phyloP scores from a whole-genome alignment of 2,113 vertebrate genomes.

The Nannospalax galili region DNA sequence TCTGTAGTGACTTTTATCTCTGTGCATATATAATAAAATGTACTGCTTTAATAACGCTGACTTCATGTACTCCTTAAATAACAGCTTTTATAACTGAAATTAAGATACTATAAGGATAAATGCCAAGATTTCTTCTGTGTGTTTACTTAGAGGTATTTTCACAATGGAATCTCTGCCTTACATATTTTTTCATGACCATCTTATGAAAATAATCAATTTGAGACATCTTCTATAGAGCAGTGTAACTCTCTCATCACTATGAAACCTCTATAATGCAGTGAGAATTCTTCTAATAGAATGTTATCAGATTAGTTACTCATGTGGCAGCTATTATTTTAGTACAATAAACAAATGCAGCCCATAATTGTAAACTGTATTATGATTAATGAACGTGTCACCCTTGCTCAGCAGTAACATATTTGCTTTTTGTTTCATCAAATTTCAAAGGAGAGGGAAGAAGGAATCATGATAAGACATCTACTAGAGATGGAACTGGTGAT shows the following conservation, averaged over 20 bases:
- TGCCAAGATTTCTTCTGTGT: conserved; percentile 8
- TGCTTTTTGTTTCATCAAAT: conserved; percentile 69
- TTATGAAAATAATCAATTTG: background rate
- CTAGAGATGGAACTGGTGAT: conserved; percentile 32
- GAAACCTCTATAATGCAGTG: conserved; percentile 42
- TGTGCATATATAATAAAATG: background rate
- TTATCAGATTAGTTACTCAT: conserved; percentile 69
- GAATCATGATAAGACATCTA: conserved; percentile 27
- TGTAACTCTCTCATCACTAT: background rate
- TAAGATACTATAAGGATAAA: conserved; percentile 44
- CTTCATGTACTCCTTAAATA: conserved; percentile 57
- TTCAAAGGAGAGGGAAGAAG: conserved; percentile 61
- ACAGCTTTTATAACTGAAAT: conserved; percentile 45
- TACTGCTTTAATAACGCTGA: conserved; percentile 63
- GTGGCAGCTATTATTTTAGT: conserved; percentile 69
- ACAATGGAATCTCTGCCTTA: background rate
- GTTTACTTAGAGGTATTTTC: conserved; percentile 10
- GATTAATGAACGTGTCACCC: conserved; percentile 72
- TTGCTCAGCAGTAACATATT: conserved; percentile 64
- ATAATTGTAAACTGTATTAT: conserved; percentile 70
- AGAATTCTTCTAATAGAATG: conserved; percentile 62
- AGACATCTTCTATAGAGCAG: background rate
- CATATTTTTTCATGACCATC: background rate
- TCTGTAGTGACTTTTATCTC: conserved; percentile 67
- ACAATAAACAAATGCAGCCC: conserved; percentile 74